Conservation (phyloP, 2,888 invertebrate genomes). For the Drosophila dives region DNA sequence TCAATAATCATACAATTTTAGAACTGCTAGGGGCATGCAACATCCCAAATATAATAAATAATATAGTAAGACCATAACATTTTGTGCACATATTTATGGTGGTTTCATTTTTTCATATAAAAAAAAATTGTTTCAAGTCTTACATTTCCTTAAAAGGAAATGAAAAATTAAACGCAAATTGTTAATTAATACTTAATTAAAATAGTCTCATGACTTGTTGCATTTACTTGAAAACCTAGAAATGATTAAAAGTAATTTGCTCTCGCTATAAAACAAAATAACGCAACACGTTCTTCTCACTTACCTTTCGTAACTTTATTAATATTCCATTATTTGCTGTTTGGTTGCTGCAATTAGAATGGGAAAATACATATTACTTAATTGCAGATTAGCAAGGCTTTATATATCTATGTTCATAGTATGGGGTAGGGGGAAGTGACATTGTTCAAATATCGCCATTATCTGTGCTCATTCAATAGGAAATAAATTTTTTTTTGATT, state of each 20-base stretch:
- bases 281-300: conserved; percentile 4
- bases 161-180: neutral
- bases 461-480: conserved; percentile 35
- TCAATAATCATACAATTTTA: neutral
- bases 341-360: conserved; percentile 67
- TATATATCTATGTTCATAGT: conserved; percentile 7
- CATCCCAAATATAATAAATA: neutral
- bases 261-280: neutral
- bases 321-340: conserved; percentile 70
- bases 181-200: neutral
- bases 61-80: neutral
- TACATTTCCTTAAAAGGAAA: neutral
- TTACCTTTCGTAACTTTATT: conserved; percentile 66
- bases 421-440: conserved; percentile 9
- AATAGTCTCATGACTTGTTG: neutral
- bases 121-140: neutral
- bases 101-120: neutral
- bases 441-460: conserved; percentile 34
- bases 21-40: neutral
- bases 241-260: neutral
- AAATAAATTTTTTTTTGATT: conserved; percentile 27
- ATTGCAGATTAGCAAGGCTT: conserved; percentile 32
- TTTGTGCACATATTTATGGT: neutral
- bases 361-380: conserved; percentile 39
- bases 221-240: neutral